A percentile compares a stretch with the other conserved stretches of the same genome.
phyloP scores from a whole-genome alignment of 30 jellyfish, hydroid and myxozoan genomes.

The Catostylus mosaicus region DNA sequence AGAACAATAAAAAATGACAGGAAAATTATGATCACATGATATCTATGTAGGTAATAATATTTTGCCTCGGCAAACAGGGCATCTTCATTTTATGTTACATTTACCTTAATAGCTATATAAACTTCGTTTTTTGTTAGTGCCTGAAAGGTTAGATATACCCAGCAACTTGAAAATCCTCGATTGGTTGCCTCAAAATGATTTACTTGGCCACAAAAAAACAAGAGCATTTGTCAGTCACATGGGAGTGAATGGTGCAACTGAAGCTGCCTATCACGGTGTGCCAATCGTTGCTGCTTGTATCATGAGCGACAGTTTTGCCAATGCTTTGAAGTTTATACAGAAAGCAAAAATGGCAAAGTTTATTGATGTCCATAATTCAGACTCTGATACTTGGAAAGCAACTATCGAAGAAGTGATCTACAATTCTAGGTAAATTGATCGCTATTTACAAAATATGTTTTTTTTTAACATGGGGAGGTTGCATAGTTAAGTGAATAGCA shows the following conservation, averaged over 20 bases:
- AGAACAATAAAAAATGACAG: no score
- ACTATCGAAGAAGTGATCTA: conserved; percentile 34
- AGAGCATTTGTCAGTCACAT: conserved; percentile 72
- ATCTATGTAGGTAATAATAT: no score
- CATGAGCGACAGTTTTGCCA: conserved; percentile 36
- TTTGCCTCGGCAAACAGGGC: no score
- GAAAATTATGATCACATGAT: no score
- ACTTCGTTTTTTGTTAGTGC: no score
- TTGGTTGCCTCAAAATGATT: conserved; percentile 81
- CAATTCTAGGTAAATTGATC: conserved; percentile 53
- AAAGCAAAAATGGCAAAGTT: conserved; percentile 57
- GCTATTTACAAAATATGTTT: no score
- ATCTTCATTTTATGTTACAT: no score
- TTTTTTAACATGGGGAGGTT: no score
- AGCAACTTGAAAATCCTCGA: conserved; percentile 15
- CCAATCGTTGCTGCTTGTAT: conserved; percentile 66
- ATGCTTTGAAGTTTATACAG: conserved; percentile 1
- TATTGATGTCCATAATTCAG: conserved; percentile 32
- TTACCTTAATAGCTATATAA: no score
- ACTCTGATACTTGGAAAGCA: conserved; percentile 29
- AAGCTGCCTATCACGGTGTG: conserved; percentile 76
- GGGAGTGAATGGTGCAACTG: conserved; percentile 70
- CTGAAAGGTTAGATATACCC: not conserved
- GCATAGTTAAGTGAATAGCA: no score
- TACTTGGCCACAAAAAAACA: conserved; percentile 61